Evolutionary conservation across 2,888 invertebrate species (phyloP), one percentile per base, ranked within the genome.

Genomic region (Tenthredo amoena): DNA sequence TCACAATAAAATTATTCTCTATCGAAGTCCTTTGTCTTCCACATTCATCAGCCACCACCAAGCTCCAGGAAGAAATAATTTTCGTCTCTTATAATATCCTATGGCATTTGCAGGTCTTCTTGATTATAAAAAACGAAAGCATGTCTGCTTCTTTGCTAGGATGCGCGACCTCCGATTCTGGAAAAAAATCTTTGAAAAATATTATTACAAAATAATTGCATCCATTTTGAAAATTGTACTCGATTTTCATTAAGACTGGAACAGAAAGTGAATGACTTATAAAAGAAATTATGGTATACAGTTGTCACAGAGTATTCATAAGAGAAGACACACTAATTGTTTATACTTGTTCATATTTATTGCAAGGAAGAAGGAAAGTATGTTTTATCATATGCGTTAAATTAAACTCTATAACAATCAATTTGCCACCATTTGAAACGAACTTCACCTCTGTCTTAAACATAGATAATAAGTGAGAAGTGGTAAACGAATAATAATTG

Each of bases 1-100:
- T 31, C 34, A 68, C 94, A 94, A 88, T 3, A 92, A 91, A 79
- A 93, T 91, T 21, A 92, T 86, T 83, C 92, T 89, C 58, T 91
- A 89, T 85, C 92, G 93, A 15, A 88, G 90, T 10, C 92, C 10
- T 12, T 12, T 15, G 10, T 43, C 40, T 43, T 74, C 40, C 72
- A 37, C 72, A 40, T 43, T 43, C 40, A 40, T 40, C 43, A 43
- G n/a, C 40, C 31, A 43, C 37, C 37, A 26, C 40, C 40, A 40
- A 74, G 43, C 31, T 68, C 34, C 15, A 26, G 34, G 68, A 34
- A 34, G 34, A 68, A 18, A 12, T 12, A 62, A 62, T 62, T 10
- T 26, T 62, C 26, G 21, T 62, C 26, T 12, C 10, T 26, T 9
- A 21, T 12, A 62, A 62, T 62, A 26, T 62, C 62, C 62, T n/a